Evolutionary conservation across 23 tunicate species (phyloP).

Genomic region (Ascidia mentula): DNA sequence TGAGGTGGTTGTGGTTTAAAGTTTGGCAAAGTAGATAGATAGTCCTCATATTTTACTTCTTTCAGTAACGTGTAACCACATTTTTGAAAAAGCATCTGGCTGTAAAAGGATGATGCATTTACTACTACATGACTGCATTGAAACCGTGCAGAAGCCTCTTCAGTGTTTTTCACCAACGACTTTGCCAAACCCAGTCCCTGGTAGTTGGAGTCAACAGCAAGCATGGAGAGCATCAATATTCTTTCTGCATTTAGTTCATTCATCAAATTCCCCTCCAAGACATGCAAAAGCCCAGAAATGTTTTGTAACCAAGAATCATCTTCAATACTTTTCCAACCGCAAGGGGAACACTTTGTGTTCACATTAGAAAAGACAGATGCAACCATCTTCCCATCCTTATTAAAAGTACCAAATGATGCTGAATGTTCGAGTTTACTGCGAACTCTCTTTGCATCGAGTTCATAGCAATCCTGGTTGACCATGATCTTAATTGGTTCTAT

Average conservation of each 20-base stretch:
- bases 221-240: not conserved
- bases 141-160: not conserved
- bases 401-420: not conserved
- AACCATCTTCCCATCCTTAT: not conserved
- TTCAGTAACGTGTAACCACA: not conserved
- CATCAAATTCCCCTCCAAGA: not conserved
- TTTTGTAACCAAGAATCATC: not conserved
- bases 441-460: not conserved
- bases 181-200: not conserved
- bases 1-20: not conserved
- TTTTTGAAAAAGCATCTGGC: not conserved
- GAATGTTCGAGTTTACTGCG: not conserved
- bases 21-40: not conserved
- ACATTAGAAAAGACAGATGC: not conserved
- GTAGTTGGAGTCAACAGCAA: not conserved
- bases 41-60: not conserved
- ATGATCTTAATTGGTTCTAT: not conserved
- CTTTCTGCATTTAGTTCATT: not conserved
- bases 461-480: not conserved
- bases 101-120: not conserved
- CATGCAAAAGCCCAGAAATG: not conserved
- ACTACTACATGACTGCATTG: not conserved
- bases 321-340: not conserved
- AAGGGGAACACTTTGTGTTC: not conserved
- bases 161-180: not conserved